These are phyloP conservation scores for Acronicta leporina DNA, from an alignment of 2,888 invertebrate species.

Conservation along the genomic window DNA sequence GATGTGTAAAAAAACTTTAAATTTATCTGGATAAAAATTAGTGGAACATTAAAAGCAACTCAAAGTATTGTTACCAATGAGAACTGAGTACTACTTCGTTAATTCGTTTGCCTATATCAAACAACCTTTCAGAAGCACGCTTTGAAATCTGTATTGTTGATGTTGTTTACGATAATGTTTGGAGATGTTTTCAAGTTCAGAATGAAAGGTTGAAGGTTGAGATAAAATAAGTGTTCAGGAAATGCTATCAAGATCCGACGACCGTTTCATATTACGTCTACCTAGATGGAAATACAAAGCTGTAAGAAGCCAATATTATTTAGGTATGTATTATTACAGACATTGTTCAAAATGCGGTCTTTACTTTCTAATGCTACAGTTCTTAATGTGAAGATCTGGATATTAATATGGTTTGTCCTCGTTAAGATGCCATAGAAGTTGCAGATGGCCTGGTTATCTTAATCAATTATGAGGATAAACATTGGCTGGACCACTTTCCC, in stretches of 20 bases:
- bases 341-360: no score
- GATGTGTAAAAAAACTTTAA: no score
- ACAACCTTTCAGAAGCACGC: background rate
- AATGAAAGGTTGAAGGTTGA: background rate
- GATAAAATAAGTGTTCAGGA: background rate
- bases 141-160: slow-evolving; percentile 2
- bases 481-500: slow-evolving; percentile 32
- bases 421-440: slow-evolving; percentile 20
- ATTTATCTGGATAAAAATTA: no score
- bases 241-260: background rate
- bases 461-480: slow-evolving; percentile 28
- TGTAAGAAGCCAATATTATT: no score
- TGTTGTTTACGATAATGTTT: background rate
- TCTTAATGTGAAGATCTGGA: slow-evolving; percentile 7
- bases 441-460: slow-evolving; percentile 22
- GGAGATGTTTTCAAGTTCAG: background rate
- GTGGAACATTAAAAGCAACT: no score
- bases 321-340: no score
- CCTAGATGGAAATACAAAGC: no score
- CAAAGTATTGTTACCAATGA: no score
- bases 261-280: background rate
- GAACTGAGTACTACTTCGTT: no score
- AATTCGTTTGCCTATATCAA: background rate
- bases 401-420: slow-evolving; percentile 37
- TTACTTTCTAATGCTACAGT: slow-evolving; percentile 27